Percentiles rank a stretch among this genome's conserved stretches.
Conservation (phyloP, 2,797 vertebrate species). For the Pangasius macronema region DNA sequence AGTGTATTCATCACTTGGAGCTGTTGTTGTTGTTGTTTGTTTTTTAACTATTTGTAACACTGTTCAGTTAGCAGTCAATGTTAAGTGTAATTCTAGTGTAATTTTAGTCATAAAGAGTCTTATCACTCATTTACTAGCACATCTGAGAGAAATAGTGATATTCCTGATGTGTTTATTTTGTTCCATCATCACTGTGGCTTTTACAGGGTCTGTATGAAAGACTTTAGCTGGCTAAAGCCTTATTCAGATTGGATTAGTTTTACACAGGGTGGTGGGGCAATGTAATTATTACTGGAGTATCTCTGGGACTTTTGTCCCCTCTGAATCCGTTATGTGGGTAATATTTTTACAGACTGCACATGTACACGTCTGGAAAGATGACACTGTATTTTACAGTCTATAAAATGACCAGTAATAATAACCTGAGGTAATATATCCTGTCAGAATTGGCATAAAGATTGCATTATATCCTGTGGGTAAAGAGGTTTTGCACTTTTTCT, state of each 20-base stretch:
- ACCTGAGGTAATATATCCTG: background rate
- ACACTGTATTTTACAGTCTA: too few species aligned
- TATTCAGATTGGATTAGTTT: background rate
- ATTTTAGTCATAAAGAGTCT: background rate
- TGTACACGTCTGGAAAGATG: background rate
- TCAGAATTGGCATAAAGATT: background rate
- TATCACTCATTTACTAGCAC: background rate
- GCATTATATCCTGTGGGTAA: background rate
- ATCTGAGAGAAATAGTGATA: conserved; percentile 6
- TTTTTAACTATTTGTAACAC: background rate
- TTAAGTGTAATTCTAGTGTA: background rate
- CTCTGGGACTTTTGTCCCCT: background rate
- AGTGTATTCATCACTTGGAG: too few species aligned
- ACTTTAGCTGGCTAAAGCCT: background rate
- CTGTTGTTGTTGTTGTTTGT: too few species aligned
- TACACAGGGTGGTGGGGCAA: background rate
- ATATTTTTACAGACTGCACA: background rate
- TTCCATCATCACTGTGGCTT: background rate
- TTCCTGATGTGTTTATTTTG: conserved; percentile 2
- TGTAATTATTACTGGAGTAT: background rate
- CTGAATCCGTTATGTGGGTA: background rate
- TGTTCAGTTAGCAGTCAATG: background rate
- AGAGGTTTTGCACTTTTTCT: background rate
- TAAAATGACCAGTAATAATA: background rate
- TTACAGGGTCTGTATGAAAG: background rate